Base-by-base conservation (phyloP, 2,888 invertebrate genomes). In the Alsophila aescularia region DNA sequence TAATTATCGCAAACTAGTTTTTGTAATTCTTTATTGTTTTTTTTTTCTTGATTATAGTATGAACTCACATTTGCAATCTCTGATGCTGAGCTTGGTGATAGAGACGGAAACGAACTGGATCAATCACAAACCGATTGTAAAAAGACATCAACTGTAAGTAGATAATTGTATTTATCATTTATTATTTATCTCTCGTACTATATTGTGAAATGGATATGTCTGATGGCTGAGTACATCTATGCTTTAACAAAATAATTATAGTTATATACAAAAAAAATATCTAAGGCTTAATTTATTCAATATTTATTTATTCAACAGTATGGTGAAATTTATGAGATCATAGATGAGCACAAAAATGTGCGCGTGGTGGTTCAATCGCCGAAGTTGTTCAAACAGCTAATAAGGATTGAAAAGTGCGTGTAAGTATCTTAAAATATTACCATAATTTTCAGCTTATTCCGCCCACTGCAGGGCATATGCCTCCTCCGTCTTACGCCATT, bases 301-400 rank as follows among this genome's bases (percentile, higher is more conserved):
- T 37, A 21, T 32, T 32, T 3, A 13, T 13, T 32, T 2, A 13
- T 37, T 31, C 21, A 27, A 29, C 41, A 51, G 55, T 37, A 8
- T 13, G 48, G 34, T 2, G 7, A 8, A 10, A 57, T 57, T 13
- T 52, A 44, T 39, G 40, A 52, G 39, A 42, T 57, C 9, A 12
- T 49, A 3, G 57, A 57, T 13, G 13, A 18, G 10, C 8, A 39
- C 0, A 43, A 31, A 14, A 35, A 24, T 0, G 34, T 35, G 0
- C 52, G 48, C 6, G 24, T 52, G 7, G 52, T 57, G 13, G 44
- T 57, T 9, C 57, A 57, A 13, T 52, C 57, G 12, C 21, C 29
- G 27, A 15, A 37, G 3, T 2, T 42, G 0, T 40, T 52, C 24
- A 43, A 8, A 8, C 57, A 57, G 24, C 12, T 31, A n/a, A 34